Evolutionary conservation across 1,140 invertebrate species (phyloP), one percentile per base, ranked within the genome.

Genomic region (Bombus waltoni): DNA sequence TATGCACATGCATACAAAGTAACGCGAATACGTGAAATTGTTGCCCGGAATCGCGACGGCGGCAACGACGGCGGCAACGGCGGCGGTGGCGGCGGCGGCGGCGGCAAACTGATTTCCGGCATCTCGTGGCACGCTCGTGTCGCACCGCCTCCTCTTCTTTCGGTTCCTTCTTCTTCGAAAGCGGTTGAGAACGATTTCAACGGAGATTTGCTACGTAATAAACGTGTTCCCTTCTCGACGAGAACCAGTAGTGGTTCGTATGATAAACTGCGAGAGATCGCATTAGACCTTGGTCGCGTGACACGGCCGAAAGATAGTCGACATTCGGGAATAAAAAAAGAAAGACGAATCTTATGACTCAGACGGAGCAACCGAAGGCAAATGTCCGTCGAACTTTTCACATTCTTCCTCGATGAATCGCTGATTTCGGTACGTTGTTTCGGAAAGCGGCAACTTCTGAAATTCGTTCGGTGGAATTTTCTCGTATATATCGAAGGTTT

Each of bases 51-150:
- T 68, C 44, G 32, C 71, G 40, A 75, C 71, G 5, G 47, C 18
- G 38, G 2, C 32, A 32, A 32, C 38, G 18, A 18, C 22, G 47
- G 47, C 47, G 42, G n/a, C 62, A n/a, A 83, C 18, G 32, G 32
- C 32, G 32, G 32, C 32, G 32, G 32, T 59, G 40, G 70, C 71
- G 5, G 47, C 18, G 38, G 2, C 38, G 18, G 47, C 22, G 47
- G 47, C 47, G 42, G n/a, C 62, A n/a, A 83, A 44, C 66, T 32
- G 85, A 86, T 86, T 86, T 86, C 73, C 85, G 81, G 25, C 15
- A 68, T 74, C 32, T n/a, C 47, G 75, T 9, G 25, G 65, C 28
- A 2, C 38, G 28, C 0, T 25, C 42, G 25, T 59, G 6, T 77
- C 44, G 72, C 15, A 6, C 59, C n/a, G 42, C 10, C 32, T n/a